phyloP scores from a whole-genome alignment of 1,140 invertebrate species.

The Neelides sp. region DNA sequence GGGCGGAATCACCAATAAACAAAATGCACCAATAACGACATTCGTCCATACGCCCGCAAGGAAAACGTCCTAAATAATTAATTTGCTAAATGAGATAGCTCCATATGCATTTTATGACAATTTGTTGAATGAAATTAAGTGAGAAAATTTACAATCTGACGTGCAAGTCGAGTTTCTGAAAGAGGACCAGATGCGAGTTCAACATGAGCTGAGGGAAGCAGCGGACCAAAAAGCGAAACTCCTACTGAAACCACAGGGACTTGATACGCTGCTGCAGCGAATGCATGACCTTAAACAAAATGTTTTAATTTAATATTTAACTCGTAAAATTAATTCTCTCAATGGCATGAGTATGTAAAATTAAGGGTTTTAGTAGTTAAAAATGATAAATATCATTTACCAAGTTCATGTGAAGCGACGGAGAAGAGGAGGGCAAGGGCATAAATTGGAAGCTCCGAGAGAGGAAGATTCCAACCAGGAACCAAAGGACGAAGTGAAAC shows the following conservation, averaged over 20 bases:
- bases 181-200: conserved; percentile 29
- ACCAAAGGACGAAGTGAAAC: conserved; percentile 7
- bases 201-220: conserved; percentile 30
- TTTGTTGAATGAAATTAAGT: too few relatives aligned
- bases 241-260: conserved; percentile 25
- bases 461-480: conserved; percentile 30
- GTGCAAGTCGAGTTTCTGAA: conserved; percentile 22
- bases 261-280: conserved; percentile 29
- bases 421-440: conserved; percentile 29
- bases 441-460: conserved; percentile 28
- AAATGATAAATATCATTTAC: too few relatives aligned
- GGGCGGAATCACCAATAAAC: conserved; percentile 26
- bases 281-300: too few relatives aligned
- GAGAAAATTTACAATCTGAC: too few relatives aligned
- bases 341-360: too few relatives aligned
- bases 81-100: not conserved
- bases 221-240: conserved; percentile 28
- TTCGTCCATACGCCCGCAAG: conserved; percentile 31
- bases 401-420: conserved; percentile 26
- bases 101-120: not conserved
- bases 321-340: too few relatives aligned
- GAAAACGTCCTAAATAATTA: conserved; percentile 1
- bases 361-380: too few relatives aligned
- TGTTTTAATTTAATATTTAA: too few relatives aligned
- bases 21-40: conserved; percentile 25